Conservation (phyloP, 2,797 vertebrate genomes). For the Notamacropus eugenii region DNA sequence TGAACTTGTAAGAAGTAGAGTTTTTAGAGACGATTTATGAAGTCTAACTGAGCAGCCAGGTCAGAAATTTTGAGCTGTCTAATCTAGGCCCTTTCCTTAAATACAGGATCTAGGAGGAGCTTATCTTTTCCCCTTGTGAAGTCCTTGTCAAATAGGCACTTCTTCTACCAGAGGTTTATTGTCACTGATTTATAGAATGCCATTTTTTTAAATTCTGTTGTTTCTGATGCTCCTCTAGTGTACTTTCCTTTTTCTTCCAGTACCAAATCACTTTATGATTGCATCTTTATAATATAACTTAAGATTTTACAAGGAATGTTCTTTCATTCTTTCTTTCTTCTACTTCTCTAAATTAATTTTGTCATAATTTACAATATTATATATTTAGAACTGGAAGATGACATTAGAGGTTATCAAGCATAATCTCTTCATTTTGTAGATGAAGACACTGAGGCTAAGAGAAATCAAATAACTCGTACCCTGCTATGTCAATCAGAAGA, state of each 20-base stretch:
- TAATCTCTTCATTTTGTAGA: not conserved
- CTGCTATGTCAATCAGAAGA: not conserved
- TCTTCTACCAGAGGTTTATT: not conserved
- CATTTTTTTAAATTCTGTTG: not conserved
- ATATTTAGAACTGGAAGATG: not conserved
- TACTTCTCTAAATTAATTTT: not conserved
- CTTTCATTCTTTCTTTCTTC: not conserved
- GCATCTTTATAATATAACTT: not conserved
- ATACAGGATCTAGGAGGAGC: not conserved
- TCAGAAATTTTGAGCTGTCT: not conserved
- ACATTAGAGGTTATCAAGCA: not conserved
- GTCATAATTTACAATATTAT: not conserved
- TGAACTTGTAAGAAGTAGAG: too few species aligned
- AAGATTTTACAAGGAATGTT: not conserved
- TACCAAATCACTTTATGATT: not conserved
- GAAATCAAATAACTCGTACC: not conserved
- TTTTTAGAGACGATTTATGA: too few species aligned
- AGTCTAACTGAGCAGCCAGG: too few species aligned
- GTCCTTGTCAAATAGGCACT: not conserved
- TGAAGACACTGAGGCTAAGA: not conserved
- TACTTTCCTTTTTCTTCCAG: not conserved
- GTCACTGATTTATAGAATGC: not conserved
- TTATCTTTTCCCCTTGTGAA: not conserved
- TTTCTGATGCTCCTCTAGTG: not conserved
- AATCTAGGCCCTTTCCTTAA: not conserved